Conservation (phyloP, 2,888 invertebrate genomes). For the Ophion slaviceki region DNA sequence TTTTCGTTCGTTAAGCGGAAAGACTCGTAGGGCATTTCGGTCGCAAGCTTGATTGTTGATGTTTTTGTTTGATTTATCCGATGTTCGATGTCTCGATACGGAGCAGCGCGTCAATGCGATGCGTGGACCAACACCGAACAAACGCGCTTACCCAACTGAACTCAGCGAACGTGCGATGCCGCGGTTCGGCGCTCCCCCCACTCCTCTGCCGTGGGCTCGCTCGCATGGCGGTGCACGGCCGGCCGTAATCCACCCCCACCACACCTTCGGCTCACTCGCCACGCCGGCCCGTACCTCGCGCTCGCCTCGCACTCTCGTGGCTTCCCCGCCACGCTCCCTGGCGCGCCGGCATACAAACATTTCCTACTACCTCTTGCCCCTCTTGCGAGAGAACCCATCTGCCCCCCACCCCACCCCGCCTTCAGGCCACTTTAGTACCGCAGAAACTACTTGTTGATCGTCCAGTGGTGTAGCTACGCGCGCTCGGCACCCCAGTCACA, state of each 20-base stretch:
- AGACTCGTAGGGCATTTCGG: too few species aligned
- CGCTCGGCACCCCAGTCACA: slow-evolving; percentile 6
- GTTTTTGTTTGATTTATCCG: background rate
- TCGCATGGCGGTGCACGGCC: slow-evolving; percentile 54
- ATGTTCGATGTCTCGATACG: slow-evolving; percentile 23
- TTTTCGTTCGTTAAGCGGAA: slow-evolving; percentile 14
- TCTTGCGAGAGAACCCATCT: slow-evolving; percentile 7
- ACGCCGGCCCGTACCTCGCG: slow-evolving; percentile 17
- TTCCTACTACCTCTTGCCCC: slow-evolving; percentile 62
- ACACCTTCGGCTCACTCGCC: slow-evolving; percentile 48
- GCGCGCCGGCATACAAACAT: slow-evolving; percentile 69
- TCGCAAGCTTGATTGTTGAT: background rate
- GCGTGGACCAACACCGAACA: slow-evolving; percentile 67
- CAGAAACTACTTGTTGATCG: slow-evolving; percentile 74
- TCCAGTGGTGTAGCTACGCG: slow-evolving; percentile 68
- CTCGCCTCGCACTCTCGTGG: slow-evolving; percentile 44
- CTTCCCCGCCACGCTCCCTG: slow-evolving; percentile 45
- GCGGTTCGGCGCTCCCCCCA: slow-evolving; percentile 23
- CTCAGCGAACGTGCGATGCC: slow-evolving; percentile 70
- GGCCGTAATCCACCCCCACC: slow-evolving; percentile 59
- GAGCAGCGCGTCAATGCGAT: slow-evolving; percentile 29
- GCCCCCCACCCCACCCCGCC: background rate
- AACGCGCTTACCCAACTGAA: slow-evolving; percentile 75
- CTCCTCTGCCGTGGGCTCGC: slow-evolving; percentile 29
- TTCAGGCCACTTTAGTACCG: slow-evolving; percentile 40